Percentiles rank a stretch among this genome's conserved stretches.
phyloP scores from a whole-genome alignment of 1,140 invertebrate species.

The Palaemon carinicauda region DNA sequence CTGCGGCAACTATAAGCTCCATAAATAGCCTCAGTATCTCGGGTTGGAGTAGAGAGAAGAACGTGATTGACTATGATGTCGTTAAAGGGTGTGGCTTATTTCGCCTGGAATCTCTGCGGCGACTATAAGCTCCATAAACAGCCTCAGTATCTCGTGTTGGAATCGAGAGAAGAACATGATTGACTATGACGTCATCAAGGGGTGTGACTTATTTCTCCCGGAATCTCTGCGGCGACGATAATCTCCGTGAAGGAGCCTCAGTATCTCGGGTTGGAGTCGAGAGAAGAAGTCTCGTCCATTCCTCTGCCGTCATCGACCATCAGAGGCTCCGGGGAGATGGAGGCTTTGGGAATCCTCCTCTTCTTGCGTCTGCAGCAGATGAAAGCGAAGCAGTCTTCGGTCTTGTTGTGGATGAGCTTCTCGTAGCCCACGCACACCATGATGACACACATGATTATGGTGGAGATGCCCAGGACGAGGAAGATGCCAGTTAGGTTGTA shows the following conservation, averaged over 20 bases:
- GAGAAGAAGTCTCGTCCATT: not conserved
- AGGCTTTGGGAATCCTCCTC: slow-evolving; percentile 6
- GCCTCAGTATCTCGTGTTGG: not conserved
- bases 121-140: no score
- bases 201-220: no score
- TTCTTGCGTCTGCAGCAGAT: slow-evolving; percentile 41
- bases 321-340: slow-evolving; percentile 55
- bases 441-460: slow-evolving; percentile 59
- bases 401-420: slow-evolving; percentile 57
- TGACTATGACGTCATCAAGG: no score
- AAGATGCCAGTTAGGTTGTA: slow-evolving; percentile 58
- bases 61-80: no score
- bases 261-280: slow-evolving; percentile 13
- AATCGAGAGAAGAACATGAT: not conserved
- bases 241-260: no score
- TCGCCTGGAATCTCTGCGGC: no score
- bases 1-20: no score
- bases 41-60: not conserved
- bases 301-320: slow-evolving; percentile 39
- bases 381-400: slow-evolving; percentile 45
- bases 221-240: no score
- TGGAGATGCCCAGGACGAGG: slow-evolving; percentile 57
- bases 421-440: slow-evolving; percentile 59
- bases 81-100: no score
- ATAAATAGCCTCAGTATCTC: not conserved